phyloP scores from a whole-genome alignment of 2,797 vertebrate genomes.

The Cuniculus paca region DNA sequence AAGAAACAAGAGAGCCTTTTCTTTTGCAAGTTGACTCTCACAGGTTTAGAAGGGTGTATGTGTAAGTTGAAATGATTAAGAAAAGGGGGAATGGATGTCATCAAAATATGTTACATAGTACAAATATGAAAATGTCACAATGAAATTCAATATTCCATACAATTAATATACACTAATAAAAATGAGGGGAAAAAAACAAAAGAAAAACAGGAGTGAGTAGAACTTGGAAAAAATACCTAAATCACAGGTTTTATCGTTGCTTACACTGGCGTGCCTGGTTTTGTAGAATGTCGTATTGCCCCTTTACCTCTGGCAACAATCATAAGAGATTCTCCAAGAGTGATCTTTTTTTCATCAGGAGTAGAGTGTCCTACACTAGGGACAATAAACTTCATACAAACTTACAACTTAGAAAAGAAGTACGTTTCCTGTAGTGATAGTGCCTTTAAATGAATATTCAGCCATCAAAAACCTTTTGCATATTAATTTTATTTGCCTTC shows the following conservation, averaged over 20 bases:
- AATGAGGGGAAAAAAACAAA: background rate
- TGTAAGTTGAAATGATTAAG: constrained; percentile 34
- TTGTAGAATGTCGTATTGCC: background rate
- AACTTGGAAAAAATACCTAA: background rate
- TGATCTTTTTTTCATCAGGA: background rate
- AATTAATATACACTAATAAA: background rate
- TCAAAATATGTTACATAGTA: background rate
- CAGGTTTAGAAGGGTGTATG: background rate
- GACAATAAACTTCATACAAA: background rate
- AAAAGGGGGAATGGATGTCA: background rate
- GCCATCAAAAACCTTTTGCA: background rate
- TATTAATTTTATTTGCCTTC: background rate
- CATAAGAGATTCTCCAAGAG: background rate
- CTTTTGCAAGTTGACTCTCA: background rate
- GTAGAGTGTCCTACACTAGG: background rate
- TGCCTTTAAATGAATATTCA: background rate
- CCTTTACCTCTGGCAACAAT: background rate
- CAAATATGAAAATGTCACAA: background rate
- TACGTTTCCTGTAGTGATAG: constrained; percentile 4
- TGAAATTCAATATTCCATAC: background rate
- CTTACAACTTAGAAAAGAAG: constrained; percentile 11
- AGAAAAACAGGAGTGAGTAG: background rate
- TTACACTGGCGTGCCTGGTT: background rate
- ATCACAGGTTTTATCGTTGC: background rate
- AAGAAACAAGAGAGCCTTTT: constrained; percentile 49